Evolutionary conservation across 1,140 invertebrate genomes (phyloP).

Genomic region (Platyura marginata): DNA sequence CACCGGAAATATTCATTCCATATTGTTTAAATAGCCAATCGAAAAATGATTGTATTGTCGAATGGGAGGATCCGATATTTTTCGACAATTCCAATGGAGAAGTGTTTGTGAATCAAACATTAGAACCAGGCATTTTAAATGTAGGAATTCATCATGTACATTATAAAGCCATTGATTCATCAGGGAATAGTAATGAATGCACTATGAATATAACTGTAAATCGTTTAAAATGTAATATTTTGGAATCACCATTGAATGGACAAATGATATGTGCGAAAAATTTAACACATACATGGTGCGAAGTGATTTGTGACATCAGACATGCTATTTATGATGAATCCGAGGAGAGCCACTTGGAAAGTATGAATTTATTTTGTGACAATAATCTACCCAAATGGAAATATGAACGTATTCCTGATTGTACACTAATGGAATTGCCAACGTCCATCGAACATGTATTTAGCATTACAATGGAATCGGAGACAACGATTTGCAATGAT

Average conservation of each 20-base stretch:
- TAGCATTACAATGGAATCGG: slow-evolving; percentile 3
- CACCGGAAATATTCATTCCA: slow-evolving; percentile 17
- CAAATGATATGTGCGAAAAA: slow-evolving; percentile 29
- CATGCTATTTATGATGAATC: slow-evolving; percentile 30
- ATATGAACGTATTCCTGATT: slow-evolving; percentile 30
- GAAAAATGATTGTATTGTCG: slow-evolving; percentile 20
- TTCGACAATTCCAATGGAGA: slow-evolving; percentile 41
- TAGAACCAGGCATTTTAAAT: background rate
- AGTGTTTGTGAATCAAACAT: background rate
- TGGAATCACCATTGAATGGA: slow-evolving; percentile 35
- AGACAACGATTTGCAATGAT: slow-evolving; percentile 1
- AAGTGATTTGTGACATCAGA: slow-evolving; percentile 36
- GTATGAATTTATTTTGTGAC: slow-evolving; percentile 15
- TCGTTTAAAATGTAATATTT: slow-evolving; percentile 36
- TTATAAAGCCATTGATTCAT: slow-evolving; percentile 37
- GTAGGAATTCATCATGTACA: slow-evolving; percentile 18
- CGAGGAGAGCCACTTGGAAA: slow-evolving; percentile 6
- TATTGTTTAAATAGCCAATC: background rate
- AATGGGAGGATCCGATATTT: slow-evolving; percentile 47
- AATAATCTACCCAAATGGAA: slow-evolving; percentile 14
- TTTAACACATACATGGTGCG: slow-evolving; percentile 31
- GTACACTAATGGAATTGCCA: slow-evolving; percentile 20
- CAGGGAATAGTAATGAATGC: slow-evolving; percentile 39
- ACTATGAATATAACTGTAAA: slow-evolving; percentile 40
- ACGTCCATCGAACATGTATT: slow-evolving; percentile 3